Evolutionary conservation across 2,113 vertebrate species (phyloP).

Genomic region (Tupaia chinensis): DNA sequence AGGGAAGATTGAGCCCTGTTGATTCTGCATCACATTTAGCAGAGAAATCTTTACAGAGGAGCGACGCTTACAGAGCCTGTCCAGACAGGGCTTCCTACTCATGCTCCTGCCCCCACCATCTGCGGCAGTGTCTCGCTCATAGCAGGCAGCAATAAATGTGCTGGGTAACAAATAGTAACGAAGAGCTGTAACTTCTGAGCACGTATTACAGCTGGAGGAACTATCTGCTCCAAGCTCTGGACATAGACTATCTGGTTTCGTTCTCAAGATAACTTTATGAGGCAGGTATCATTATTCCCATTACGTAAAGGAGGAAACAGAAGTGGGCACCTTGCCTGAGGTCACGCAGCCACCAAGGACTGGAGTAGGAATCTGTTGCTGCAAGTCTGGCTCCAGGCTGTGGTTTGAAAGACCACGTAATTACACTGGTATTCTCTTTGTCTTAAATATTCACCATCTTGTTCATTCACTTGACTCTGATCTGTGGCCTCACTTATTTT

Average conservation of each 20-base stretch:
- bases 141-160: background rate
- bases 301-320: background rate
- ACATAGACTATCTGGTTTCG: background rate
- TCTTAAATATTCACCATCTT: background rate
- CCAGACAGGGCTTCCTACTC: no score
- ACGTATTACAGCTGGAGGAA: background rate
- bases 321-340: background rate
- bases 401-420: fast-evolving
- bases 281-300: background rate
- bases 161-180: background rate
- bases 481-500: background rate
- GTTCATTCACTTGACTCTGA: background rate
- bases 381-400: background rate
- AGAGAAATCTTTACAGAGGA: no score
- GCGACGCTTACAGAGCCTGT: background rate
- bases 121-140: background rate
- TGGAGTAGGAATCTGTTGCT: no score
- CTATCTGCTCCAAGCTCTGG: background rate
- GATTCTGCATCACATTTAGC: background rate
- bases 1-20: background rate
- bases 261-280: background rate
- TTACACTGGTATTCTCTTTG: background rate
- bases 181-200: background rate
- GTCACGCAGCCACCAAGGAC: fast-evolving
- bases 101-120: background rate